Conservation (phyloP, 2,797 vertebrate genomes). For the Lepus townsendii region DNA sequence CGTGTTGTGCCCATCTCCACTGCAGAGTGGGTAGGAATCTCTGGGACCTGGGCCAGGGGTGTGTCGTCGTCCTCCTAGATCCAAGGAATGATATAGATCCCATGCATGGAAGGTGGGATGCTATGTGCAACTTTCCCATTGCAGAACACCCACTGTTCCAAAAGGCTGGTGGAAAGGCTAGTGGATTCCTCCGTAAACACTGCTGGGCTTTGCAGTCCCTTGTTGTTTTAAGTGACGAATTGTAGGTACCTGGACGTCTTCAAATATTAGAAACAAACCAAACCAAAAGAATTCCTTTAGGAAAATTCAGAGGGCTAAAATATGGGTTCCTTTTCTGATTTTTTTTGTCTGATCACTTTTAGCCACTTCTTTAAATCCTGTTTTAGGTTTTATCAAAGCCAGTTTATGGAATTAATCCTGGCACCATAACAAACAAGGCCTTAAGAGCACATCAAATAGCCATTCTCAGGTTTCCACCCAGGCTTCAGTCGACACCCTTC, state of each 20-base stretch:
- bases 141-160: background rate
- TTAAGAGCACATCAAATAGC: background rate
- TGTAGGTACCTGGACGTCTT: background rate
- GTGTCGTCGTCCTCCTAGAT: background rate
- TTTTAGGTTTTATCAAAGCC: constrained; percentile 8
- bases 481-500: background rate
- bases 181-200: background rate
- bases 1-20: accelerated
- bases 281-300: constrained; percentile 20
- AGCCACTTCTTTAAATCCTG: background rate
- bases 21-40: background rate
- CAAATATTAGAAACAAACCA: constrained; percentile 51
- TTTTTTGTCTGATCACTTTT: constrained; percentile 9
- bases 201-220: background rate
- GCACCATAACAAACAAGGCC: background rate
- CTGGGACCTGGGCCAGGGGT: background rate
- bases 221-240: background rate
- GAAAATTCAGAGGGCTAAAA: constrained; percentile 11
- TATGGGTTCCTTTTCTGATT: constrained; percentile 1
- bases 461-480: background rate
- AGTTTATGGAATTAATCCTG: background rate
- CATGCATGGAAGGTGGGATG: background rate
- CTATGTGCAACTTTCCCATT: background rate
- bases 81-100: background rate
- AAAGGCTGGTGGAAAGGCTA: background rate